These are phyloP conservation scores for Drosophila rufa DNA, from an alignment of 1,140 invertebrate genomes.

Conservation along the genomic window DNA sequence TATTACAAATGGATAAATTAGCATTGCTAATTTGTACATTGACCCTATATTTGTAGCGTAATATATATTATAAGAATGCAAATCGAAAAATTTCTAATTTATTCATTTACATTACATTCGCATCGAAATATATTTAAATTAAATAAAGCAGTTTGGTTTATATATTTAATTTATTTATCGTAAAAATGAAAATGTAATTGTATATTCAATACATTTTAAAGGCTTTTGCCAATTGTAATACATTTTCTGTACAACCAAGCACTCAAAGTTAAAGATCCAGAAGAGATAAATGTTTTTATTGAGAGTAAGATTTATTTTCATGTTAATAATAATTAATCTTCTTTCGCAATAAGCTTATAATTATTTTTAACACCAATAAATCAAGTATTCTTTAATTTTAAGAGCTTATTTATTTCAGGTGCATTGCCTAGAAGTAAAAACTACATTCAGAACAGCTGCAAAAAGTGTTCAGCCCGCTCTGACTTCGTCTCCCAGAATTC, in stretches of 20 bases:
- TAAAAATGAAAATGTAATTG: too few relatives aligned
- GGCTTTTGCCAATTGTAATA: too few relatives aligned
- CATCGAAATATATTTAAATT: neutral
- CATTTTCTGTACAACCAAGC: too few relatives aligned
- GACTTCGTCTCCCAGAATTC: slow-evolving; percentile 46
- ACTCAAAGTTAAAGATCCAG: too few relatives aligned
- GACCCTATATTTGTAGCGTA: neutral
- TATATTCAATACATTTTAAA: too few relatives aligned
- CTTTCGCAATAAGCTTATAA: neutral
- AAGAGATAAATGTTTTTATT: too few relatives aligned
- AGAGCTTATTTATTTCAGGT: slow-evolving; percentile 10
- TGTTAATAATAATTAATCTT: neutral
- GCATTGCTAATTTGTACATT: too few relatives aligned
- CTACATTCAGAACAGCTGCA: slow-evolving; percentile 32
- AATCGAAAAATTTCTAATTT: too few relatives aligned
- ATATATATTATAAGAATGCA: neutral
- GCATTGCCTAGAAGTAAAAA: slow-evolving; percentile 24
- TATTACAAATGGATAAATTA: neutral
- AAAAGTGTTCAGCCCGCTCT: slow-evolving; percentile 24
- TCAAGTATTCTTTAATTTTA: neutral
- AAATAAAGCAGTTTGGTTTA: neutral
- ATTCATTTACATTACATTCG: neutral
- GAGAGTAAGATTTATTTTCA: too few relatives aligned
- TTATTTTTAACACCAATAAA: neutral
- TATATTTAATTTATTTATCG: neutral